phyloP scores from a whole-genome alignment of 2,888 invertebrate species.

The Pristionchus mayeri region DNA sequence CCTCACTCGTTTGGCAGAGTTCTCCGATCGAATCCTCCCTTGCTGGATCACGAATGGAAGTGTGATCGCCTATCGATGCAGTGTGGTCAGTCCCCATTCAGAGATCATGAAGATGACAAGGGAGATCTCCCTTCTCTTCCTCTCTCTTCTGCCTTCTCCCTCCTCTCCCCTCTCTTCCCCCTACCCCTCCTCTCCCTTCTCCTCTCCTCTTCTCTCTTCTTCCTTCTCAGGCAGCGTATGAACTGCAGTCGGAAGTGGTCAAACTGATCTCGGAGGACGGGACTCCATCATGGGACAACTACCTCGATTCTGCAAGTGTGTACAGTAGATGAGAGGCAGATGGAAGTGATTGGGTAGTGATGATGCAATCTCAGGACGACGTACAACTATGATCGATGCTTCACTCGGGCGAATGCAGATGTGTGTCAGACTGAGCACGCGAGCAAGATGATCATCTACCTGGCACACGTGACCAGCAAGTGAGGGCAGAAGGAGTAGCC shows the following conservation, averaged over 20 bases:
- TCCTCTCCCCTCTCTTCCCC: too few relatives aligned
- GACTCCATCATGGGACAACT: slow-evolving; percentile 17
- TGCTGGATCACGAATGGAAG: slow-evolving; percentile 36
- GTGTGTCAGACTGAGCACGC: not conserved
- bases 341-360: not conserved
- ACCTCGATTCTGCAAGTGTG: slow-evolving; percentile 29
- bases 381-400: slow-evolving; percentile 45
- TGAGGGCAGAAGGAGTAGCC: too few relatives aligned
- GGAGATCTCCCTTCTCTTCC: too few relatives aligned
- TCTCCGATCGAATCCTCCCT: slow-evolving; percentile 9
- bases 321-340: too few relatives aligned
- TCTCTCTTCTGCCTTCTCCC: too few relatives aligned
- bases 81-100: slow-evolving; percentile 8
- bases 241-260: slow-evolving; percentile 8
- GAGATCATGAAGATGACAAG: too few relatives aligned
- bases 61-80: slow-evolving; percentile 33
- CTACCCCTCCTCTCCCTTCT: not conserved
- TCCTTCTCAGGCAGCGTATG: slow-evolving; percentile 17
- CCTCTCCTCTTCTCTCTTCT: not conserved
- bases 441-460: slow-evolving; percentile 18
- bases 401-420: slow-evolving; percentile 15
- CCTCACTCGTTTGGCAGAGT: not conserved
- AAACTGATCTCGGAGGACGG: slow-evolving; percentile 12
- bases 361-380: not conserved
- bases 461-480: slow-evolving; percentile 36